Evolutionary conservation across 1,140 invertebrate genomes (phyloP).

Genomic region (Vanessa tameamea): DNA sequence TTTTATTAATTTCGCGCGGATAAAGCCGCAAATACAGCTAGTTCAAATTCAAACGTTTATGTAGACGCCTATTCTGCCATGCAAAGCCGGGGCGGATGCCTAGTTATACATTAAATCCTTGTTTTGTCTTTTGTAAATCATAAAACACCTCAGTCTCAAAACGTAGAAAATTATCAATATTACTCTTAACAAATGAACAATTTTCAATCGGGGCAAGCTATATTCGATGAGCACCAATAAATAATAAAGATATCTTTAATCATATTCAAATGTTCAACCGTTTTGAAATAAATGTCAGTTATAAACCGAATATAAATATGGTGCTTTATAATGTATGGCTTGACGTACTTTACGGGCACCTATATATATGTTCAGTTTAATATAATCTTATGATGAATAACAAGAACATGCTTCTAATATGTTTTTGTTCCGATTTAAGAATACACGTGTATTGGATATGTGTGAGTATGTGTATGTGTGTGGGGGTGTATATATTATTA

Average conservation of each 20-base stretch:
- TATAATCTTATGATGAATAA: too few relatives aligned
- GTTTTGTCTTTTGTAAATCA: not conserved
- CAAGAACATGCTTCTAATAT: too few relatives aligned
- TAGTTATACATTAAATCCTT: not conserved
- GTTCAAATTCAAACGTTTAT: too few relatives aligned
- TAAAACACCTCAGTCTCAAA: not conserved
- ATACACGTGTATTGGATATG: not conserved
- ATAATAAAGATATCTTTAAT: conserved; percentile 2
- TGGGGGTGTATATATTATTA: too few relatives aligned
- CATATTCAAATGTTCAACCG: conserved; percentile 5
- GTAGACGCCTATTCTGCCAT: too few relatives aligned
- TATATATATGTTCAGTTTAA: too few relatives aligned
- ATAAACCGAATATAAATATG: conserved; percentile 1
- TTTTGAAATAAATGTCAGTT: conserved; percentile 1
- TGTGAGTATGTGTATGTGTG: not conserved
- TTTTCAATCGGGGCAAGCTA: not conserved
- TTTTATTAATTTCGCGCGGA: not conserved
- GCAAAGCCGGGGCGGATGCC: too few relatives aligned
- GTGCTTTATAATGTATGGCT: not conserved
- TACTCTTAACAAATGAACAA: not conserved
- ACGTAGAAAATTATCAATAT: not conserved
- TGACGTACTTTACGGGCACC: not conserved
- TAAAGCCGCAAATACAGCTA: not conserved
- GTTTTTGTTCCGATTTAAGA: too few relatives aligned
- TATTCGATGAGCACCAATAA: conserved; percentile 1